Conservation (phyloP, 2,888 invertebrate species). For the Agrypnus murinus region DNA sequence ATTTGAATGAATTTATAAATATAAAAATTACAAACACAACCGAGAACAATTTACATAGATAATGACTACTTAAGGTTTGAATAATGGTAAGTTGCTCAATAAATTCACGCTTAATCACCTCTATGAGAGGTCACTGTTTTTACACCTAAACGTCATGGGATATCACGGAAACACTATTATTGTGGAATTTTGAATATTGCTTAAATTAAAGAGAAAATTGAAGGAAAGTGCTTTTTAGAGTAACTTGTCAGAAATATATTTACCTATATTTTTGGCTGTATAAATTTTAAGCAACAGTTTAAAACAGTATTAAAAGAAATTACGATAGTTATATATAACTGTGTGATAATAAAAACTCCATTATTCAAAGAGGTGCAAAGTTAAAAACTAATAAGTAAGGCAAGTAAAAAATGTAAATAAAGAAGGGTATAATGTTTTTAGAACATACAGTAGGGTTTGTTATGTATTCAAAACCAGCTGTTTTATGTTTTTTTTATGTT, state of each 20-base stretch:
- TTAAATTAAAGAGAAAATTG: too few species aligned
- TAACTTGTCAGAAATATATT: too few species aligned
- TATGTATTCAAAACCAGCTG: too few species aligned
- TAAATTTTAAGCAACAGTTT: background rate
- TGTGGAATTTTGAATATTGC: too few species aligned
- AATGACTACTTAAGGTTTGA: constrained; percentile 33
- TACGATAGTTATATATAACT: background rate
- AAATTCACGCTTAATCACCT: constrained; percentile 38
- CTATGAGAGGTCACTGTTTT: constrained; percentile 16
- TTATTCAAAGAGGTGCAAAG: too few species aligned
- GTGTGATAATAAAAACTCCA: too few species aligned
- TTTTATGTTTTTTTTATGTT: too few species aligned
- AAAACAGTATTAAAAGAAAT: background rate
- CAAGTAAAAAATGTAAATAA: too few species aligned
- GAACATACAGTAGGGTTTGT: too few species aligned
- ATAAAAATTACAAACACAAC: constrained; percentile 24
- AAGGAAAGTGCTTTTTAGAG: too few species aligned
- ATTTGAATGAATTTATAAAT: background rate
- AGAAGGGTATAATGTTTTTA: too few species aligned
- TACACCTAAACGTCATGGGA: background rate
- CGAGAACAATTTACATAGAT: constrained; percentile 37
- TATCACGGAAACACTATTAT: background rate
- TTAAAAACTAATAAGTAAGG: too few species aligned
- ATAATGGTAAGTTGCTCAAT: constrained; percentile 25
- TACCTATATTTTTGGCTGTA: background rate